These are phyloP conservation scores for Zaprionus nigranus DNA, from an alignment of 1,140 invertebrate species.

Conservation along the genomic window DNA sequence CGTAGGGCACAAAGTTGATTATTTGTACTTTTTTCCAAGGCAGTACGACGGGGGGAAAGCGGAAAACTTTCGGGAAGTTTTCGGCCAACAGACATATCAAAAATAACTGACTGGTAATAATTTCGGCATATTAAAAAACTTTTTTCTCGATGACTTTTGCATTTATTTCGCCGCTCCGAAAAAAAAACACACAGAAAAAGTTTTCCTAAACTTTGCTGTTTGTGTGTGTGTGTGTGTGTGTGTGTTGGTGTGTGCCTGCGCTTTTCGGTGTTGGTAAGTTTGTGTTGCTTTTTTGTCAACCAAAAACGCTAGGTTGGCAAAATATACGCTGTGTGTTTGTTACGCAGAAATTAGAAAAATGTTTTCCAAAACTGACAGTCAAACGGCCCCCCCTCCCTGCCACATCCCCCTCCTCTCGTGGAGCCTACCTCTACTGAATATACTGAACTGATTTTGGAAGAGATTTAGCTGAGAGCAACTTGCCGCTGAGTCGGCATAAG, in stretches of 20 bases:
- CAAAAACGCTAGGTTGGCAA: conserved; percentile 61
- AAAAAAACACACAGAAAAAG: conserved; percentile 32
- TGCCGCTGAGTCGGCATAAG: conserved; percentile 61
- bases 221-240: not conserved
- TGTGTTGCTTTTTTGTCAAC: conserved; percentile 36
- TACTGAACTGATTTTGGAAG: conserved; percentile 76
- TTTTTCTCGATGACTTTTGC: conserved; percentile 82
- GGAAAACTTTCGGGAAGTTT: conserved; percentile 53
- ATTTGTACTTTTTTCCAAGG: conserved; percentile 48
- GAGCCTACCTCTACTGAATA: conserved; percentile 39
- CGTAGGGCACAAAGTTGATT: conserved; percentile 72
- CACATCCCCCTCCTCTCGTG: not conserved
- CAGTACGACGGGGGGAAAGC: not conserved
- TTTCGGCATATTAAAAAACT: conserved; percentile 83
- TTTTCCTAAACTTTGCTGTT: conserved; percentile 40
- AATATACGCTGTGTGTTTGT: conserved; percentile 58
- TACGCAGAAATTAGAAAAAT: conserved; percentile 75
- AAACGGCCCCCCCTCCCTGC: conserved; percentile 37
- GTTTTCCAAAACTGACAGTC: conserved; percentile 57
- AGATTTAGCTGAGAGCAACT: conserved; percentile 33
- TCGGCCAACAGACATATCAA: conserved; percentile 67
- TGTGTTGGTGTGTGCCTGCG: conserved; percentile 3
- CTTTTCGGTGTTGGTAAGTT: conserved; percentile 20
- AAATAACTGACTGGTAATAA: conserved; percentile 82
- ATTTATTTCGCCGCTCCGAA: conserved; percentile 66